These are phyloP conservation scores for Pagetopsis macropterus DNA, from an alignment of 2,797 vertebrate species.

Conservation along the genomic window DNA sequence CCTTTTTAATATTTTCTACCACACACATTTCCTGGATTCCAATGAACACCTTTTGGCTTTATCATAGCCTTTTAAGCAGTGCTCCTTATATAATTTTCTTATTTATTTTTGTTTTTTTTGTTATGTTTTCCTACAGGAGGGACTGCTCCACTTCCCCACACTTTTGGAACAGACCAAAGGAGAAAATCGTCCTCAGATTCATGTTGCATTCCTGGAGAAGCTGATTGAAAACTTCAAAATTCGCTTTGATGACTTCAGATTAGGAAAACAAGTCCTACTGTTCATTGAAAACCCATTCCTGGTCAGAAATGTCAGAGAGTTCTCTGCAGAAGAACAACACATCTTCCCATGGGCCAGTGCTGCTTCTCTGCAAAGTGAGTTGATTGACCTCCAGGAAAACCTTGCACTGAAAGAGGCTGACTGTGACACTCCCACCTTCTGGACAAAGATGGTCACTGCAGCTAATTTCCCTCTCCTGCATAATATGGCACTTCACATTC, in stretches of 20 bases:
- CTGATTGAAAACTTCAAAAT: slow-evolving; percentile 17
- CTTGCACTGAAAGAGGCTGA: no score
- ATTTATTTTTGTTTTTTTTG: background rate
- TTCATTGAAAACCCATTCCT: slow-evolving; percentile 41
- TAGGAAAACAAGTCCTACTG: slow-evolving; percentile 40
- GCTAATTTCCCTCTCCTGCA: no score
- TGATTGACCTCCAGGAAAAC: no score
- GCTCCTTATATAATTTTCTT: background rate
- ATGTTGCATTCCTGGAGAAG: slow-evolving; percentile 33
- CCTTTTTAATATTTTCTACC: background rate
- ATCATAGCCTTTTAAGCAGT: slow-evolving; percentile 1
- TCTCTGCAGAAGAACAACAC: background rate
- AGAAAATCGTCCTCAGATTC: background rate
- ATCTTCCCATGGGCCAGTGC: no score
- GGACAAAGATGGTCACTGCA: no score
- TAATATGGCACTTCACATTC: no score
- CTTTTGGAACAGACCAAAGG: slow-evolving; percentile 20
- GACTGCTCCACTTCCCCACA: slow-evolving; percentile 31
- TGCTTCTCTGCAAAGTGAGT: no score
- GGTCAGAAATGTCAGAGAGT: slow-evolving; percentile 31
- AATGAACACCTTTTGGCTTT: slow-evolving; percentile 4
- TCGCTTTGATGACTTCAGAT: slow-evolving; percentile 35
- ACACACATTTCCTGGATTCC: slow-evolving; percentile 13
- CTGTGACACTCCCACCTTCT: no score
- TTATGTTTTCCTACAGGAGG: background rate